These are phyloP conservation scores for Phrynosoma blainvillii DNA, from an alignment of 2,113 vertebrate genomes.

Conservation along the genomic window DNA sequence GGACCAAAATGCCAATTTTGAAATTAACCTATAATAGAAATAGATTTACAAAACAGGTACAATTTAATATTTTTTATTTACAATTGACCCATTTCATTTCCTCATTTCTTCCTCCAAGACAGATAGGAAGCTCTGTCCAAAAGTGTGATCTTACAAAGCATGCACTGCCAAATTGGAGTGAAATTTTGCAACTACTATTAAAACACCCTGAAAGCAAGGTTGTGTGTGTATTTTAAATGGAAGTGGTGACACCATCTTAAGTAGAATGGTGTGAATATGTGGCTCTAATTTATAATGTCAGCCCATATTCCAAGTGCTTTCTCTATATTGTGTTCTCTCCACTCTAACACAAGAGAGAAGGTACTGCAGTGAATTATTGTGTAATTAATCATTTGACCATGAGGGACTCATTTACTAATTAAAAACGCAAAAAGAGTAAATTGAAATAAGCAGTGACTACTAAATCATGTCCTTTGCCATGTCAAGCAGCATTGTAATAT, in stretches of 20 bases:
- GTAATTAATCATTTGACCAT: conserved; percentile 90
- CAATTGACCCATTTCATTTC: background rate
- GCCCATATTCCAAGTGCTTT: conserved; percentile 52
- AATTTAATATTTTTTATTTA: conserved; percentile 28
- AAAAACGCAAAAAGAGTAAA: conserved; percentile 89
- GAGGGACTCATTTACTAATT: conserved; percentile 95
- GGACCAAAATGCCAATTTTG: conserved; percentile 10
- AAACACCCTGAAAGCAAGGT: conserved; percentile 49
- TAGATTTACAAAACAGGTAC: conserved; percentile 4
- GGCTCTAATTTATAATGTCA: conserved; percentile 69
- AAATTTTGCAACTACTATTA: conserved; percentile 60
- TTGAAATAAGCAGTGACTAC: conserved; percentile 87
- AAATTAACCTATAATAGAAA: conserved; percentile 18
- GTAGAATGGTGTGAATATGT: conserved; percentile 34
- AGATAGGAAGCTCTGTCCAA: conserved; percentile 9
- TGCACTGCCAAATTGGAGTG: conserved; percentile 24
- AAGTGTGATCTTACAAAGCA: background rate
- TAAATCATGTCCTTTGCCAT: conserved; percentile 84
- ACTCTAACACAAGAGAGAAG: conserved; percentile 65
- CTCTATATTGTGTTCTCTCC: conserved; percentile 42
- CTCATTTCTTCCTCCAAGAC: background rate
- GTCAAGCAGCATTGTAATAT: conserved; percentile 70
- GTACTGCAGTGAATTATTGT: conserved; percentile 78
- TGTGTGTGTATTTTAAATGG: conserved; percentile 38
- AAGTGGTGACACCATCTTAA: conserved; percentile 63